These are phyloP conservation scores for Amblyjoppa proteus DNA, from an alignment of 2,888 invertebrate genomes.

Conservation along the genomic window DNA sequence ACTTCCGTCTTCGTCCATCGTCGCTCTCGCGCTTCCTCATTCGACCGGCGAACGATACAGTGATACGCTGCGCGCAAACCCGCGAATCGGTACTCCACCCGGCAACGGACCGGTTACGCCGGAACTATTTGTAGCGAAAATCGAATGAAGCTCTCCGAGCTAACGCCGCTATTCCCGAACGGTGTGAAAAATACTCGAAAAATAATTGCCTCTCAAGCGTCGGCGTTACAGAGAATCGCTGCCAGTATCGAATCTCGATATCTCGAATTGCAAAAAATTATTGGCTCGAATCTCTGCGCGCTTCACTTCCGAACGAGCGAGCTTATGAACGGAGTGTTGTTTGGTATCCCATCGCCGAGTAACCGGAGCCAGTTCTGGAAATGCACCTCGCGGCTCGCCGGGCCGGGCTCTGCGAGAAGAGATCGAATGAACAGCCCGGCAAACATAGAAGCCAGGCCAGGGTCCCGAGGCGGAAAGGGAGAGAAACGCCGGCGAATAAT, in stretches of 20 bases:
- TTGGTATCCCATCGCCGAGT: not conserved
- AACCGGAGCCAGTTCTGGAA: constrained; percentile 1
- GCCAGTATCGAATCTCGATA: not conserved
- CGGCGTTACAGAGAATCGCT: not conserved
- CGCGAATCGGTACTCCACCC: constrained; percentile 11
- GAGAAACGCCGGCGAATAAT: constrained; percentile 50
- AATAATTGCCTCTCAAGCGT: not conserved
- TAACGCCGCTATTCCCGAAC: not conserved
- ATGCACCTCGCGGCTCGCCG: constrained; percentile 2
- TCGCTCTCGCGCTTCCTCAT: constrained; percentile 39
- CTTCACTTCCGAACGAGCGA: not conserved
- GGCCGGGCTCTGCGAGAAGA: constrained; percentile 8
- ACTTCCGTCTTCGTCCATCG: constrained; percentile 28
- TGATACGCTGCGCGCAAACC: not conserved
- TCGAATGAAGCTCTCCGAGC: not conserved
- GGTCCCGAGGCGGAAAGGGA: not conserved
- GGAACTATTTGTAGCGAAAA: constrained; percentile 1
- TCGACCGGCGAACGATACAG: constrained; percentile 26
- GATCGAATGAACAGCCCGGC: constrained; percentile 35
- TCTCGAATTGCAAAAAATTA: not conserved
- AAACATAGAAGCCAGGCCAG: constrained; percentile 14
- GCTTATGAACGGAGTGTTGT: not conserved
- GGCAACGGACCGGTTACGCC: constrained; percentile 18
- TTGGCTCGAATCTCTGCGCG: not conserved
- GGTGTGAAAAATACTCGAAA: not conserved